Percentiles rank a stretch among this genome's conserved stretches.
Conservation (phyloP, 2,888 invertebrate species). For the Euphydryas editha region DNA sequence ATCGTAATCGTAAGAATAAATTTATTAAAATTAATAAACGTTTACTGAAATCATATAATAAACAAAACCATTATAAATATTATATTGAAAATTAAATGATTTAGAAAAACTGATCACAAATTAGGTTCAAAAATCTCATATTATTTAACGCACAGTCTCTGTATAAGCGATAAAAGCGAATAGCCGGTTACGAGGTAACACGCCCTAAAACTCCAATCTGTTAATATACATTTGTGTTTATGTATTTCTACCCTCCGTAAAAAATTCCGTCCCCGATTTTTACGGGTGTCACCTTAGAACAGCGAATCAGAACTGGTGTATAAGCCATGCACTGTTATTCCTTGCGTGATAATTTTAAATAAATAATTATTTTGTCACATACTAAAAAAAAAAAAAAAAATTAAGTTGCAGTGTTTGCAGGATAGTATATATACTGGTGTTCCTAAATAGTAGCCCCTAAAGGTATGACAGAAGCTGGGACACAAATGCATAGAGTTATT, state of each 20-base stretch:
- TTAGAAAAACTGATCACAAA: not conserved
- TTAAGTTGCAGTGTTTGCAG: no score
- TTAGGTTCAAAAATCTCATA: not conserved
- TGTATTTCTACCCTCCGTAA: conserved; percentile 32
- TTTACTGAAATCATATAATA: no score
- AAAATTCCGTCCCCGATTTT: conserved; percentile 32
- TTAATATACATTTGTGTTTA: conserved; percentile 40
- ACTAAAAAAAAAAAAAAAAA: no score
- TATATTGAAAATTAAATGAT: not conserved
- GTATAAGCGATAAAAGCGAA: conserved; percentile 22
- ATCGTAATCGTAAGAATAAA: no score
- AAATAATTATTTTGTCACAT: no score
- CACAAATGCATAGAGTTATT: no score
- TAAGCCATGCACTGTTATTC: no score
- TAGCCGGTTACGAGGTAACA: conserved; percentile 31
- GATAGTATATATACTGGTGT: no score
- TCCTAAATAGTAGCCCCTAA: no score
- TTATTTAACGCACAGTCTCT: conserved; percentile 16
- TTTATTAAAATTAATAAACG: no score
- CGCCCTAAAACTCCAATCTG: conserved; percentile 33
- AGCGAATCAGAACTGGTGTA: not conserved
- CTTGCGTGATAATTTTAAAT: no score
- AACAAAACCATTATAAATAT: not conserved
- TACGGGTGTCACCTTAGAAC: conserved; percentile 25
- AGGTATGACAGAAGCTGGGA: no score